A percentile compares a stretch with the other conserved stretches of the same genome.
These are phyloP conservation scores for Rhopalosiphum maidis DNA, from an alignment of 1,140 invertebrate genomes.

Conservation along the genomic window DNA sequence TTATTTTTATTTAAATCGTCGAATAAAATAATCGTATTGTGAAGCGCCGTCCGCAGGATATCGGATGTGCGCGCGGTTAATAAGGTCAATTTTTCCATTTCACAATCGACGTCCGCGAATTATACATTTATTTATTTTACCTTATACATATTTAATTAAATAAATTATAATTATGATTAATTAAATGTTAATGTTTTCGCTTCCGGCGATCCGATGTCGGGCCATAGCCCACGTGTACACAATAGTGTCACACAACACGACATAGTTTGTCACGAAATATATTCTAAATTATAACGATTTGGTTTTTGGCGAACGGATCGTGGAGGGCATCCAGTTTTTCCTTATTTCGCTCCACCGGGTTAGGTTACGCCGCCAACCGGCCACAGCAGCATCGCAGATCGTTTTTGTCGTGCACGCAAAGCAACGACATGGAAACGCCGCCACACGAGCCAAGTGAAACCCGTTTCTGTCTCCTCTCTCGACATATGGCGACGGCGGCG, in stretches of 20 bases:
- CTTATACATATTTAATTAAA: conserved; percentile 4
- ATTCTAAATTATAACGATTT: not conserved
- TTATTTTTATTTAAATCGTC: not conserved
- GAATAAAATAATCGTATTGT: not conserved
- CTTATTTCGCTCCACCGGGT: not conserved
- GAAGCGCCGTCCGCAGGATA: not conserved
- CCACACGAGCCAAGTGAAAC: conserved; percentile 26
- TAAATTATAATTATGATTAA: conserved; percentile 2
- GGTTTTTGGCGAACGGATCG: not conserved
- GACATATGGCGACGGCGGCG: conserved; percentile 30
- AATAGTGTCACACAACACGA: not conserved
- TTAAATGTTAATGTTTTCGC: conserved; percentile 11
- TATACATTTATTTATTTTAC: not conserved
- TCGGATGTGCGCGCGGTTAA: conserved; percentile 1
- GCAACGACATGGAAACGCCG: not conserved
- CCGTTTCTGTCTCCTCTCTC: conserved; percentile 33
- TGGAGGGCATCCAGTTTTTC: not conserved
- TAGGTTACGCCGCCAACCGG: not conserved
- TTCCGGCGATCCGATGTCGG: conserved; percentile 15
- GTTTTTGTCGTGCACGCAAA: not conserved
- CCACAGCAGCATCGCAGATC: not conserved
- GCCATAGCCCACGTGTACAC: not conserved
- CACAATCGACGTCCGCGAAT: not conserved
- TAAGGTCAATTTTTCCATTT: conserved; percentile 43
- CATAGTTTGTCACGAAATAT: not conserved